Base-by-base conservation (phyloP, 2,888 invertebrate genomes). In the Cantharis rufa region DNA sequence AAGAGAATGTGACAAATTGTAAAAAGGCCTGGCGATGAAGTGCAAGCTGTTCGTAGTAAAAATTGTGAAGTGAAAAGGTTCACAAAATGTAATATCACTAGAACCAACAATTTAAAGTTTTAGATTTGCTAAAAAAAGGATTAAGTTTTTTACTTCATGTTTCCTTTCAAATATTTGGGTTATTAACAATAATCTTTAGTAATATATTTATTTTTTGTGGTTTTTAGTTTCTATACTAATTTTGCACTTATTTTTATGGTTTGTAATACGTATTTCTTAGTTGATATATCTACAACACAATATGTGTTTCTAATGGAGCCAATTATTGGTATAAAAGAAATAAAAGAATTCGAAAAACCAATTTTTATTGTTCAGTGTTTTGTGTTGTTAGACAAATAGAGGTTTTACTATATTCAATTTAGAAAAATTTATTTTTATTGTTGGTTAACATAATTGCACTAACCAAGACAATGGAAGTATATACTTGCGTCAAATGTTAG, bases 281-380 rank as follows among this genome's bases (percentile, higher is more conserved):
- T 48, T 48, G 48, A 48, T 48, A 48, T 48, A 48, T 48, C 48
- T 48, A 48, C 48, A 48, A n/a, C 48, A 48, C 13, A 48, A 48
- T 48, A 48, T 48, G 48, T 48, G 48, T 13, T n/a, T 48, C 48
- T 48, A 48, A 48, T 48, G 48, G 48, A 48, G n/a, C 48, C 48
- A 48, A 66, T 66, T 66, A 21, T 24, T 21, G 21, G 18, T 66
- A 66, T 66, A 66, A 66, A 66, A 24, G 24, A 21, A 66, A 66
- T 66, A 66, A 21, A 18, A 66, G 64, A 66, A 66, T 21, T 66
- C 18, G 64, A 24, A 24, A 66, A 66, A 66, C 64, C 64, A 66
- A 66, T 66, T 66, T 66, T 66, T 66, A 66, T 66, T 66, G 64
- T 66, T 66, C 24, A 66, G 9, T 66, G 18, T 15, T 66, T 66